Conservation (phyloP, 92 coral and sea anemone genomes). For the Palythoa grandiflora region DNA sequence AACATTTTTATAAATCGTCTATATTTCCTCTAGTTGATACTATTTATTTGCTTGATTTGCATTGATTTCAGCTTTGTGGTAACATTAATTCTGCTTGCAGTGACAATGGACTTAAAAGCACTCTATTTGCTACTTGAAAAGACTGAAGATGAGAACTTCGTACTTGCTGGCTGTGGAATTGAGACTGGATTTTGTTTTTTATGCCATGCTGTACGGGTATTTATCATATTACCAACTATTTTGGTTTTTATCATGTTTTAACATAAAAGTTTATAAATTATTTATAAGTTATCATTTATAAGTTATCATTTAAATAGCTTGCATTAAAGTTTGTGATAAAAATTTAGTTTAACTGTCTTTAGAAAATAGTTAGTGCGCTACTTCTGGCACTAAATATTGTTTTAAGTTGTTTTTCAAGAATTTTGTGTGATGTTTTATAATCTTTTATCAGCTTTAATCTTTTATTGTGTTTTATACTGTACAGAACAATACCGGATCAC, state of each 20-base stretch:
- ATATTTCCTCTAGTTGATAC: no score
- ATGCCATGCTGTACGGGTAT: neutral
- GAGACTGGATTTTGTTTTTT: neutral
- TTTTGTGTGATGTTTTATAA: neutral
- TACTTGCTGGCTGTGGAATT: constrained; percentile 9
- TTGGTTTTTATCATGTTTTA: no score
- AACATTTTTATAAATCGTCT: neutral
- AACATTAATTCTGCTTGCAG: neutral
- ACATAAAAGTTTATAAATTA: no score
- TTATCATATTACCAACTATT: no score
- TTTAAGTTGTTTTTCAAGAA: no score
- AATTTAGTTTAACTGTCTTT: neutral
- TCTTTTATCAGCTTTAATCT: neutral
- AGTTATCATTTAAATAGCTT: neutral
- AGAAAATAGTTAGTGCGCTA: neutral
- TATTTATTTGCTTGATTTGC: no score
- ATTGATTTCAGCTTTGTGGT: neutral
- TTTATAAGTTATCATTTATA: no score
- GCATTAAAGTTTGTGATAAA: neutral
- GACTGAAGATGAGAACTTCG: neutral
- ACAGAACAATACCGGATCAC: neutral
- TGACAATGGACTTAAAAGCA: neutral
- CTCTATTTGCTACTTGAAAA: neutral
- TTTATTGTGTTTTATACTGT: neutral
- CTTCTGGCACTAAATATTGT: neutral